phyloP scores from a whole-genome alignment of 2,797 vertebrate genomes.

The Nyctalus aviator region DNA sequence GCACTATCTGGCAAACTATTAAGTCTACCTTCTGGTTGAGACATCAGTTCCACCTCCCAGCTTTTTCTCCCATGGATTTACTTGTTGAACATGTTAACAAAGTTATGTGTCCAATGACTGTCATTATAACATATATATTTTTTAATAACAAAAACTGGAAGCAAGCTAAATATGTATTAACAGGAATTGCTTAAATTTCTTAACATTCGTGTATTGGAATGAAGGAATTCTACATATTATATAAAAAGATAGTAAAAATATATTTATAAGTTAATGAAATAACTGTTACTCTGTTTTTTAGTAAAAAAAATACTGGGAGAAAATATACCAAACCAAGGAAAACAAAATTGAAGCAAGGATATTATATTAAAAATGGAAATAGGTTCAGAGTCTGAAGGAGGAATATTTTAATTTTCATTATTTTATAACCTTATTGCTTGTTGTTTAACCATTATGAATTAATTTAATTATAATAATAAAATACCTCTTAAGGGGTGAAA shows the following conservation, averaged over 20 bases:
- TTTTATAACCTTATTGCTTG: neutral
- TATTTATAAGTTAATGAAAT: neutral
- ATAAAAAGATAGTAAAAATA: neutral
- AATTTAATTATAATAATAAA: neutral
- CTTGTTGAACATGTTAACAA: neutral
- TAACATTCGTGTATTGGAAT: neutral
- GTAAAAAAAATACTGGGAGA: neutral
- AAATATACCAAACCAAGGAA: neutral
- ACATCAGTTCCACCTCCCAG: neutral
- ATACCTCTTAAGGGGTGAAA: neutral
- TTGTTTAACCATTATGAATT: neutral
- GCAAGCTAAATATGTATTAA: neutral
- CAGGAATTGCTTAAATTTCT: neutral
- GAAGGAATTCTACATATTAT: neutral
- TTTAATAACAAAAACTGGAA: neutral
- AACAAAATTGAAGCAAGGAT: neutral
- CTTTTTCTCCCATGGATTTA: neutral
- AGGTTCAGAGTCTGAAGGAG: neutral
- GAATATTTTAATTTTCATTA: neutral
- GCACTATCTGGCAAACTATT: neutral
- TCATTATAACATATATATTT: neutral
- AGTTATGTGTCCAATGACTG: neutral
- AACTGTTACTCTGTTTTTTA: neutral
- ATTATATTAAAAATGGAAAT: neutral
- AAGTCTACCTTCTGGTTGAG: neutral